Percentiles rank a stretch among this genome's conserved stretches.
phyloP scores from a whole-genome alignment of 2,113 vertebrate species.

The Alethe castanea region DNA sequence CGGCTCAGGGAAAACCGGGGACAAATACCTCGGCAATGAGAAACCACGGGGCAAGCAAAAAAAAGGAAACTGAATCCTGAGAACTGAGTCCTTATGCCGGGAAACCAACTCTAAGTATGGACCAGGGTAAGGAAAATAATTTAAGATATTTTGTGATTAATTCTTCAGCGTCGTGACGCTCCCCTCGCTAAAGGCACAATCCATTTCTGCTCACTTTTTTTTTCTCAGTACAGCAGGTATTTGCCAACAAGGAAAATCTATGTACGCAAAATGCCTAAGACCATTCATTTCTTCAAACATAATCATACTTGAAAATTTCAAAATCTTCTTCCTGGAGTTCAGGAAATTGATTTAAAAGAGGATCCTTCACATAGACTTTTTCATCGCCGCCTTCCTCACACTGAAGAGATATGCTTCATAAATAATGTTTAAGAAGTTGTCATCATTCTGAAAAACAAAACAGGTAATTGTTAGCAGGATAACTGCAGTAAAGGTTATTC shows the following conservation, averaged over 20 bases:
- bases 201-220: background rate
- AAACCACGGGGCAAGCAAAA: background rate
- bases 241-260: background rate
- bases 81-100: background rate
- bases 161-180: background rate
- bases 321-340: background rate
- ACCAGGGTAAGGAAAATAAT: background rate
- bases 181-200: conserved; percentile 36
- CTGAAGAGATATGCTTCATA: conserved; percentile 87
- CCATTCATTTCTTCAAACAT: background rate
- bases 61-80: background rate
- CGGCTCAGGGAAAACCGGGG: background rate
- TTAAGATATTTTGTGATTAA: background rate
- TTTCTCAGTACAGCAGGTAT: background rate
- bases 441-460: conserved; percentile 85
- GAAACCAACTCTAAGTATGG: background rate
- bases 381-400: conserved; percentile 56
- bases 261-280: conserved; percentile 19
- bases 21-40: background rate
- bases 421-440: conserved; percentile 90
- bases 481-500: background rate
- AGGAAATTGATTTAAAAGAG: background rate
- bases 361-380: conserved; percentile 60
- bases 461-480: background rate
- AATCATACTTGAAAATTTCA: background rate